phyloP scores from a whole-genome alignment of 2,797 vertebrate species.

The Falco concolor region DNA sequence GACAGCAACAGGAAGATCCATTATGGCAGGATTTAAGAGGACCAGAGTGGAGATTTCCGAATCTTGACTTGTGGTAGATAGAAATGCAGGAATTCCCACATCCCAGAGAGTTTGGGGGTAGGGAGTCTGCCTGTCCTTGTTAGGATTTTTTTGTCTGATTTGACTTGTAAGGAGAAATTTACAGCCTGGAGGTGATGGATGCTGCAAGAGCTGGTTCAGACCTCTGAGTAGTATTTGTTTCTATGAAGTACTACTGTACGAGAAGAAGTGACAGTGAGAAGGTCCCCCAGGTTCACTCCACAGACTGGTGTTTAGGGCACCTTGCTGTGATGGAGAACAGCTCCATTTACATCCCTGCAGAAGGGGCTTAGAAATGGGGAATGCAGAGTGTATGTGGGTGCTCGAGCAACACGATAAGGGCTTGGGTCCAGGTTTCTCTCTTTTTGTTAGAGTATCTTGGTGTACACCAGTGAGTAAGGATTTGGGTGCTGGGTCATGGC shows the following conservation, averaged over 20 bases:
- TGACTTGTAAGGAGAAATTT: neutral
- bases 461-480: accelerated
- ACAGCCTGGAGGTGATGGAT: neutral
- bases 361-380: neutral
- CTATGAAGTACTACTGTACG: accelerated
- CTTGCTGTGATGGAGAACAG: neutral
- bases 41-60: neutral
- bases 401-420: accelerated
- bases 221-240: neutral
- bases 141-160: neutral
- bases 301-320: too few species aligned
- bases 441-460: neutral
- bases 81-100: neutral
- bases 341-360: accelerated
- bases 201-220: neutral
- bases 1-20: accelerated
- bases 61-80: too few species aligned
- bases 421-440: neutral
- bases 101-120: neutral
- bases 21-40: neutral
- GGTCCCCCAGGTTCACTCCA: neutral
- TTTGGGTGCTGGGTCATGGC: neutral
- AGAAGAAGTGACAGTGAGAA: neutral
- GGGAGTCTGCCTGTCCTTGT: neutral
- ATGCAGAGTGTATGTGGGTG: accelerated